Base-by-base conservation (phyloP, 2,797 vertebrate genomes). In the Pseudochromis fuscus region DNA sequence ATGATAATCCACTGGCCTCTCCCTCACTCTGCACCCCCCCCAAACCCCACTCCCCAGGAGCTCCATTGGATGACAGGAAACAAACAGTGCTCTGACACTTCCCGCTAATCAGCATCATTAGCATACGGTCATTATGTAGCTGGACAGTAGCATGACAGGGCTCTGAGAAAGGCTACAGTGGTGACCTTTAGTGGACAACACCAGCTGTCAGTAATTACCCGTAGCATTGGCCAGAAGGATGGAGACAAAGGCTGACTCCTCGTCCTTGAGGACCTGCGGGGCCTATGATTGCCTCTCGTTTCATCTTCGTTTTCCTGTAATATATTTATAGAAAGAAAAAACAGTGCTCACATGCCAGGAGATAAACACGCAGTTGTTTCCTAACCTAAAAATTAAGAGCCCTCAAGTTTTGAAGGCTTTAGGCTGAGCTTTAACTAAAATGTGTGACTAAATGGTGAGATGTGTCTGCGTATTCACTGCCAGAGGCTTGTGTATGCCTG, bases 161-260 rank as follows among this genome's bases (percentile, higher is more conserved):
- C 92, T 92, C 72, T 61, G 68, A 87, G 90, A 93, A 77, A 86
- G 87, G 89, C 91, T 92, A 90, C 91, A 90, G 87, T 80, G 31
- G 84, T 95, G 94, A 95, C 94, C 95, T 95, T 95, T 94, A 79
- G 86, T 74, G 91, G 94, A 94, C 94, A 94, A 87, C 92, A 90
- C 92, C 94, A 93, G 94, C 93, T 95, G 94, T 92, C 94, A 93
- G 90, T 93, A 94, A 94, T 95, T 95, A 95, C 90, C 91, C 89
- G 61, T 79, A 84, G 88, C 86, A 63, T 46, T 53, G 78, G 81
- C 86, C 83, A 60, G 33, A 74, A 80, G 76, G 82, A 75, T 69
- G 45, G 77, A 81, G 69, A 90, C 83, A 60, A 75, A 85, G 77
- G 72, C 56, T 30, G 63, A 83, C 79, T 91, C 72, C 63, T 77